These are phyloP conservation scores for Lontra canadensis DNA, from an alignment of 2,113 vertebrate genomes.

Conservation along the genomic window DNA sequence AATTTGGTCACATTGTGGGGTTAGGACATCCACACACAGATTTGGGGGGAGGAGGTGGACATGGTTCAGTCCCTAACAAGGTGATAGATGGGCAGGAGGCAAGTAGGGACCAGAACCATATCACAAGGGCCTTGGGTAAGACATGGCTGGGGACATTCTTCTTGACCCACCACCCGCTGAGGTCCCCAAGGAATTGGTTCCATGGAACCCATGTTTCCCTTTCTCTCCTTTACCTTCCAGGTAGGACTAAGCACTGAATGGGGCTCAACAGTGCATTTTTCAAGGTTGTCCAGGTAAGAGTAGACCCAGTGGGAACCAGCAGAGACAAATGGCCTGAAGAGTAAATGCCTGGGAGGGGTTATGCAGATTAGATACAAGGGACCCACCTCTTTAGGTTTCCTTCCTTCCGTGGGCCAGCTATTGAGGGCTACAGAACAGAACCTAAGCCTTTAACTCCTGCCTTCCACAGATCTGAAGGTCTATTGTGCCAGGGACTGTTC, in stretches of 20 bases:
- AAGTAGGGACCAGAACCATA: background rate
- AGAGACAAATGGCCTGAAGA: background rate
- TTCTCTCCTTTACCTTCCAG: background rate
- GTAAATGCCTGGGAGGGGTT: background rate
- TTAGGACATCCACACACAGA: background rate
- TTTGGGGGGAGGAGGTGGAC: background rate
- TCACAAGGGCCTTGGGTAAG: background rate
- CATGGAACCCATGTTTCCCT: background rate
- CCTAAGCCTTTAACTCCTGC: background rate
- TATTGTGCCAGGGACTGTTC: background rate
- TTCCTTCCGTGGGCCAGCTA: background rate
- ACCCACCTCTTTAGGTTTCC: background rate
- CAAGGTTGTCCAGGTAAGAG: background rate
- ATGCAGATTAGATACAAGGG: constrained; percentile 18
- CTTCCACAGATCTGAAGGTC: background rate
- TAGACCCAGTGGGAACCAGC: background rate
- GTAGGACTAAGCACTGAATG: background rate
- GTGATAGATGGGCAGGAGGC: background rate
- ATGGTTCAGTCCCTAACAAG: background rate
- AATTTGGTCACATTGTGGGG: background rate
- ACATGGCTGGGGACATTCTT: background rate
- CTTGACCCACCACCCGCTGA: background rate
- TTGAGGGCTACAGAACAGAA: background rate
- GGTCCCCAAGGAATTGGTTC: background rate
- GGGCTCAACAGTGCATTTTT: background rate